phyloP scores from a whole-genome alignment of 1,140 invertebrate genomes.

The Adelges cooleyi region DNA sequence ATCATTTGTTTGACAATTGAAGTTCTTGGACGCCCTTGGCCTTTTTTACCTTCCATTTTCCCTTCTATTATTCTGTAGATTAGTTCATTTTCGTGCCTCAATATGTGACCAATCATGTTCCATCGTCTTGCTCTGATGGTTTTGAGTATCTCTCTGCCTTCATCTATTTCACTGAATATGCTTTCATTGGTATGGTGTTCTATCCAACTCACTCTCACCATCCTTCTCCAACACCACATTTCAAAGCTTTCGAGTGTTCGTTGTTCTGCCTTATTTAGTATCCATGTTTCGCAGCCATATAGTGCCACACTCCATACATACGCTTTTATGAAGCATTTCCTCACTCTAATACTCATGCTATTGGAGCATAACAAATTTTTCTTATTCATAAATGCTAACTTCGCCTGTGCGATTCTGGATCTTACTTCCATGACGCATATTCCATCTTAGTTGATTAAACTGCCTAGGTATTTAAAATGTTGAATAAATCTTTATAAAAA shows the following conservation, averaged over 20 bases:
- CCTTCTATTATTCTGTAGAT: background rate
- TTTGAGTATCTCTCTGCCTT: background rate
- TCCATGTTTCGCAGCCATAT: slow-evolving; percentile 33
- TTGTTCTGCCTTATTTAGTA: slow-evolving; percentile 29
- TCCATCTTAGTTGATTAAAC: background rate
- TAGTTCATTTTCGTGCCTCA: background rate
- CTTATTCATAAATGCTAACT: background rate
- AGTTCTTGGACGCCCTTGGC: no score
- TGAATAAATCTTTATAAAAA: no score
- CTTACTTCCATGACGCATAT: background rate
- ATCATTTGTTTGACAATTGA: no score
- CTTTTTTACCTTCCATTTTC: no score
- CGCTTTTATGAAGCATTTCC: background rate
- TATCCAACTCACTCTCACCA: slow-evolving; percentile 29
- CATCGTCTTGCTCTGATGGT: no score
- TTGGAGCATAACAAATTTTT: background rate
- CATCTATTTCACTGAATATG: no score
- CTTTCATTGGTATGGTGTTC: no score
- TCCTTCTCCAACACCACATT: slow-evolving; percentile 34
- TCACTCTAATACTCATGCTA: background rate
- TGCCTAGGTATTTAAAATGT: background rate
- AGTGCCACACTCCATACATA: slow-evolving; percentile 20
- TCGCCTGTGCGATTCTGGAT: background rate
- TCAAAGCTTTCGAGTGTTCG: slow-evolving; percentile 33
- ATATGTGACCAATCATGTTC: no score